Conservation (phyloP, 2,113 vertebrate genomes). For the Scophthalmus maximus region DNA sequence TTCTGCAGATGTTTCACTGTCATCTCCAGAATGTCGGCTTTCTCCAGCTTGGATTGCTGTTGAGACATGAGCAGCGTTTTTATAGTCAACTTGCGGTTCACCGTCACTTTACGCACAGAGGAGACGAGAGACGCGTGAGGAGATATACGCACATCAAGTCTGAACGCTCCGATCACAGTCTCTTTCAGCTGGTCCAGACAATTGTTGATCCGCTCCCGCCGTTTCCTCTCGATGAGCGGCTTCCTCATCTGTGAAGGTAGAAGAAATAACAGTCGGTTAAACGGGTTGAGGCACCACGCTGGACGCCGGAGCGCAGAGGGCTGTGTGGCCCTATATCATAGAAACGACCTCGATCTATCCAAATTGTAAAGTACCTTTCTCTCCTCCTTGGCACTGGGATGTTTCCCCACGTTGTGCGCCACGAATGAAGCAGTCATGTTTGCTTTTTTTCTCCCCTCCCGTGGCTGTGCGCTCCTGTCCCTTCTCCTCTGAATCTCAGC, state of each 20-base stretch:
- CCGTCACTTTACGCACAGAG: background rate
- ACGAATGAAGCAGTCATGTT: slow-evolving; percentile 87
- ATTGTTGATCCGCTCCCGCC: slow-evolving; percentile 91
- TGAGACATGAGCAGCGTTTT: slow-evolving; percentile 4
- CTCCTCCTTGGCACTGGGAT: slow-evolving; percentile 86
- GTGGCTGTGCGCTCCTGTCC: slow-evolving; percentile 25
- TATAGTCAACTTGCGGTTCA: too few relatives aligned
- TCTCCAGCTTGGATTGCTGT: slow-evolving; percentile 93
- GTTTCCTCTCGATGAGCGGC: slow-evolving; percentile 91
- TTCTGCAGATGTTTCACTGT: slow-evolving; percentile 93
- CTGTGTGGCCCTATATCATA: background rate
- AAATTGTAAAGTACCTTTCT: slow-evolving; percentile 85
- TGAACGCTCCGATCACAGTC: slow-evolving; percentile 87
- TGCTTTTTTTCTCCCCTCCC: background rate
- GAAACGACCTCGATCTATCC: background rate
- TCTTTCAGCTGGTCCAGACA: slow-evolving; percentile 92
- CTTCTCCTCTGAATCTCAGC: slow-evolving; percentile 52
- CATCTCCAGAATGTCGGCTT: slow-evolving; percentile 94
- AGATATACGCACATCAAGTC: slow-evolving; percentile 87
- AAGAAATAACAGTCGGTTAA: slow-evolving; percentile 21
- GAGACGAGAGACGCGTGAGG: background rate
- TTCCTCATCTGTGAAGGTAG: slow-evolving; percentile 85
- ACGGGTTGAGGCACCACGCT: background rate
- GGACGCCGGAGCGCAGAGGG: background rate
- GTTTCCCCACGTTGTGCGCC: slow-evolving; percentile 75